These are phyloP conservation scores for Tipula helvola DNA, from an alignment of 2,888 invertebrate species.

Conservation along the genomic window DNA sequence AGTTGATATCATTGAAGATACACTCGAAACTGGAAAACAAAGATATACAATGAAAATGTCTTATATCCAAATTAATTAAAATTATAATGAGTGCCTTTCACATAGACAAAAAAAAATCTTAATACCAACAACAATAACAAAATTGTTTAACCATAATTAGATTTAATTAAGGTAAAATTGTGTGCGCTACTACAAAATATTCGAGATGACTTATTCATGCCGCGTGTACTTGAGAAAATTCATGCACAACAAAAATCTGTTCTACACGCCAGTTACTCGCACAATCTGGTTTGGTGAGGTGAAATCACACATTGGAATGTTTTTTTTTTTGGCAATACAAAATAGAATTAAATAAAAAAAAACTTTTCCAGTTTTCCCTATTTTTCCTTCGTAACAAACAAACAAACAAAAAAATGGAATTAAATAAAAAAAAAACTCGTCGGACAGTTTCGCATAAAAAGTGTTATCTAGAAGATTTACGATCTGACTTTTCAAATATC, in stretches of 20 bases:
- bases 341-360: not conserved
- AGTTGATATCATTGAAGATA: not conserved
- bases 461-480: conserved; percentile 39
- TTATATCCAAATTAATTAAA: not conserved
- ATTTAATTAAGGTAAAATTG: not conserved
- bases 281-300: not conserved
- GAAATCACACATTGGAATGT: not conserved
- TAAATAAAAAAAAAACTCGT: conserved; percentile 11
- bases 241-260: not conserved
- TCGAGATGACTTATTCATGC: not conserved
- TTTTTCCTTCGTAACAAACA: not conserved
- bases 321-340: not conserved
- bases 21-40: not conserved
- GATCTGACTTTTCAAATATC: conserved; percentile 37
- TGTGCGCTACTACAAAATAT: not conserved
- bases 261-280: not conserved
- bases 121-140: too few relatives aligned
- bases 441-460: conserved; percentile 38
- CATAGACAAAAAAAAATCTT: too few relatives aligned
- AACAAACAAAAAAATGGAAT: not conserved
- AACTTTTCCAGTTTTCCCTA: not conserved
- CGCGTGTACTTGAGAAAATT: not conserved
- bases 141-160: not conserved
- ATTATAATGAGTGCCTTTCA: not conserved
- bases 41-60: not conserved